phyloP scores from a whole-genome alignment of 2,113 vertebrate genomes.

The Pachyramphus minor region DNA sequence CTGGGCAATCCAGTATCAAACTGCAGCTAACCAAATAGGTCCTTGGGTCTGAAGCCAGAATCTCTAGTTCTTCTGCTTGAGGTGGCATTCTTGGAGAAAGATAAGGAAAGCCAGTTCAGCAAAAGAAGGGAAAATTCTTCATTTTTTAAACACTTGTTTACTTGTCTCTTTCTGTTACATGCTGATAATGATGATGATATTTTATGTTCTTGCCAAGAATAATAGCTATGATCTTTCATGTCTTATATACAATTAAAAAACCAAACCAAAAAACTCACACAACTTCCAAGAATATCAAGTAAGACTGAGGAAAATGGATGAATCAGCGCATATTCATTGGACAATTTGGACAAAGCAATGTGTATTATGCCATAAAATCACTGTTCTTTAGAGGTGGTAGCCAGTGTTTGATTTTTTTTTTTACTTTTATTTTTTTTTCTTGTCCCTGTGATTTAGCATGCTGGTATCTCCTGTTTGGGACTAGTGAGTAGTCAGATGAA shows the following conservation, averaged over 20 bases:
- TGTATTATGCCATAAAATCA: neutral
- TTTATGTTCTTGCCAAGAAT: conserved; percentile 12
- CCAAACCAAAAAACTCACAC: neutral
- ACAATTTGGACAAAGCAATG: neutral
- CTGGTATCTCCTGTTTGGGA: neutral
- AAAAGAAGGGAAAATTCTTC: neutral
- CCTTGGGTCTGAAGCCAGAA: neutral
- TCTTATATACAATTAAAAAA: neutral
- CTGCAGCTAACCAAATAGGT: conserved; percentile 1
- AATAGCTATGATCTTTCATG: neutral
- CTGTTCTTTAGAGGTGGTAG: neutral
- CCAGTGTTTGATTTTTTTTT: neutral
- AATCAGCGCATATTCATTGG: neutral
- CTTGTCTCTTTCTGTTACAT: neutral
- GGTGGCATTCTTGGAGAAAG: conserved; percentile 20
- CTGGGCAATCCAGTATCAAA: neutral
- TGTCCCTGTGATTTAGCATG: neutral
- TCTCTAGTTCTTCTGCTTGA: neutral
- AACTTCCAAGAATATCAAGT: neutral
- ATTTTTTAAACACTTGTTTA: neutral
- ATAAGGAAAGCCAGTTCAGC: neutral
- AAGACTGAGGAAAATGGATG: neutral
- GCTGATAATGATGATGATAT: neutral
- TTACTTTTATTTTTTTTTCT: neutral
- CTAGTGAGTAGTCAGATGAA: neutral